phyloP scores from a whole-genome alignment of 2,113 vertebrate species.

The human (Homo sapiens) region GRCh38 chrX:150251501-150252000 shows the following conservation, averaged over 20 bases:
- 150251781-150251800: neutral
- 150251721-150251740: neutral
- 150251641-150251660: neutral
- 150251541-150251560: too few relatives aligned
- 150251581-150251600: too few relatives aligned
- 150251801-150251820: neutral
- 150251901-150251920: neutral
- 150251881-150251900: neutral
- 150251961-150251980: neutral
- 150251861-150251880: neutral
- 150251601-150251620: too few relatives aligned
- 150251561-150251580: too few relatives aligned
- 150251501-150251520: too few relatives aligned
- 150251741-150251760: neutral
- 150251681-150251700: neutral
- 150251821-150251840: neutral
- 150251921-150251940: neutral
- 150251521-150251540: too few relatives aligned
- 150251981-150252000: neutral
- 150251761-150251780: neutral
- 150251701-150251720: neutral
- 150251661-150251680: neutral
- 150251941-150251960: neutral
- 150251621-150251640: too few relatives aligned
- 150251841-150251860: neutral